phyloP scores from a whole-genome alignment of 92 coral and sea anemone genomes.

The Actinostola sp. region DNA sequence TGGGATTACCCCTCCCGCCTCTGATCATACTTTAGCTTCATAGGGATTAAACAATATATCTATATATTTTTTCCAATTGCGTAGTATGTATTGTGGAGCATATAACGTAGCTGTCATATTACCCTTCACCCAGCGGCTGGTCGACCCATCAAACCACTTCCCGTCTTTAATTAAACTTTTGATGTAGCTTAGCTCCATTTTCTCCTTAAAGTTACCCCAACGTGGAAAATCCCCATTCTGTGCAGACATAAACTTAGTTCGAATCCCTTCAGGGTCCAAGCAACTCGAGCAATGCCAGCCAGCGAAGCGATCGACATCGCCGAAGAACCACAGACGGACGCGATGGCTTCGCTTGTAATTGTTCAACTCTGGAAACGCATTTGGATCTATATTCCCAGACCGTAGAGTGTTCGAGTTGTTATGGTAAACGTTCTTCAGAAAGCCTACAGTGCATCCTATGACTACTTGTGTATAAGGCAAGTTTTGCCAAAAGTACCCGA shows the following conservation, averaged over 20 bases:
- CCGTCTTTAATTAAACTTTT: neutral
- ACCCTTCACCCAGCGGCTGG: neutral
- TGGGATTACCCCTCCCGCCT: neutral
- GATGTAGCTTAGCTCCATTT: slow-evolving; percentile 12
- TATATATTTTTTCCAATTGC: neutral
- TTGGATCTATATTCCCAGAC: neutral
- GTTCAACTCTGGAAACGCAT: neutral
- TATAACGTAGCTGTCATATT: neutral
- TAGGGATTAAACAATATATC: neutral
- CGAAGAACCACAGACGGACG: slow-evolving; percentile 8
- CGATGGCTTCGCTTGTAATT: neutral
- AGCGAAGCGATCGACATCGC: neutral
- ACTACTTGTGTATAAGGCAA: neutral
- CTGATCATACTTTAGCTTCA: neutral
- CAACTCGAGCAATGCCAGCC: slow-evolving; percentile 35
- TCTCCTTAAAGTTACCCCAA: slow-evolving; percentile 19
- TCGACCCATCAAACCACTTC: slow-evolving; percentile 11
- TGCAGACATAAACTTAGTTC: slow-evolving; percentile 6
- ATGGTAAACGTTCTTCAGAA: neutral
- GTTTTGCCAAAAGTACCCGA: slow-evolving; percentile 15
- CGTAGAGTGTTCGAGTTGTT: neutral
- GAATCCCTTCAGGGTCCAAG: slow-evolving; percentile 3
- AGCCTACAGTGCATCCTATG: slow-evolving; percentile 12
- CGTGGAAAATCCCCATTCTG: slow-evolving; percentile 24
- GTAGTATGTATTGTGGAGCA: neutral